These are phyloP conservation scores for Dolomedes plantarius DNA, from an alignment of 2,888 invertebrate genomes.

Conservation along the genomic window DNA sequence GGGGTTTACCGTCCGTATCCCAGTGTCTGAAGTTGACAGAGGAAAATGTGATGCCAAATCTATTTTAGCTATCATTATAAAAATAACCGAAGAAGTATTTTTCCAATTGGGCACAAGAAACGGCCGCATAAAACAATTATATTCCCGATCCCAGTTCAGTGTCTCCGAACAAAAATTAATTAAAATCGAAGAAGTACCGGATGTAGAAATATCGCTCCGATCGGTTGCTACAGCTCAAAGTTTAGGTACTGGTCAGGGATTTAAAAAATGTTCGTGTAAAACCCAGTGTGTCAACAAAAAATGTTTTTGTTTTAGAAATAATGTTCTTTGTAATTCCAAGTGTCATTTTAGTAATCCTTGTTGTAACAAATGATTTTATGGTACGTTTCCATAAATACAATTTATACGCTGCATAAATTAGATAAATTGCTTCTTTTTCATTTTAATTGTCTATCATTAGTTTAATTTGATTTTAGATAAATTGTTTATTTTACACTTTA, in stretches of 20 bases:
- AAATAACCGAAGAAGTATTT: too few relatives aligned
- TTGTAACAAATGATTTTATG: conserved; percentile 55
- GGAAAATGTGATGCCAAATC: too few relatives aligned
- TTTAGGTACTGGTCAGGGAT: conserved; percentile 34
- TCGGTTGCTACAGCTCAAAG: conserved; percentile 58
- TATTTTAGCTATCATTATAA: too few relatives aligned
- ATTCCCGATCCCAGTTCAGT: conserved; percentile 36
- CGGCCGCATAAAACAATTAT: too few relatives aligned
- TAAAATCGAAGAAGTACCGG: conserved; percentile 60
- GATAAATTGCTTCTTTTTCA: conserved; percentile 61
- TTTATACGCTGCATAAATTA: conserved; percentile 60
- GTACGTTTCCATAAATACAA: conserved; percentile 59
- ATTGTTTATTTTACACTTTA: too few relatives aligned
- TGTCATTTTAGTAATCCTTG: conserved; percentile 44
- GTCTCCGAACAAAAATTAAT: conserved; percentile 62
- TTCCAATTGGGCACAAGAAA: too few relatives aligned
- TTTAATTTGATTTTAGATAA: too few relatives aligned
- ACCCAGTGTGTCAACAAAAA: conserved; percentile 55
- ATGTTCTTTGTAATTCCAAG: conserved; percentile 30
- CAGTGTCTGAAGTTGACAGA: too few relatives aligned
- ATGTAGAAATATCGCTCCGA: conserved; percentile 48
- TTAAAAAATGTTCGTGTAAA: conserved; percentile 62
- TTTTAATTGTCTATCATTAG: conserved; percentile 52
- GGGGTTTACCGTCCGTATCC: too few relatives aligned
- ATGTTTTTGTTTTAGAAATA: conserved; percentile 56